Conservation (phyloP, 2,888 invertebrate species). For the Ramazzottius varieornatus region DNA sequence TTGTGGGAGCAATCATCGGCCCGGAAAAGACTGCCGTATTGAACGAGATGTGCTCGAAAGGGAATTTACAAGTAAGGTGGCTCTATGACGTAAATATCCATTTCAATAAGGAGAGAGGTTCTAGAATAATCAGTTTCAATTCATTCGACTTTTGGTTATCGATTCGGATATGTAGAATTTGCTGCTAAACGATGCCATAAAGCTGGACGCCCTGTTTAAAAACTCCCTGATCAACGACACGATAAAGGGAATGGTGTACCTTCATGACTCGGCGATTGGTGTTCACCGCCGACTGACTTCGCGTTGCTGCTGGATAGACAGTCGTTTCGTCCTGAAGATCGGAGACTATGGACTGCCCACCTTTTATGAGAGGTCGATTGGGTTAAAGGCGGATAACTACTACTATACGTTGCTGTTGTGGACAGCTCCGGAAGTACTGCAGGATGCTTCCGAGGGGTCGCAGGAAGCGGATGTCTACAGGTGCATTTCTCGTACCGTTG, state of each 20-base stretch:
- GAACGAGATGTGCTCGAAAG: constrained; percentile 15
- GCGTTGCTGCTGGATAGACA: constrained; percentile 16
- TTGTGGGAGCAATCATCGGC: constrained; percentile 15
- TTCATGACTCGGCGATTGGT: constrained; percentile 13
- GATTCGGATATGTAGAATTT: constrained; percentile 13
- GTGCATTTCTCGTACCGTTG: too few relatives aligned
- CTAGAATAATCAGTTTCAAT: too few relatives aligned
- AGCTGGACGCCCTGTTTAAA: constrained; percentile 14
- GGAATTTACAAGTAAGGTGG: constrained; percentile 14
- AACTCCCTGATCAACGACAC: constrained; percentile 15
- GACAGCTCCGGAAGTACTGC: background rate
- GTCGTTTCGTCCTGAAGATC: constrained; percentile 18
- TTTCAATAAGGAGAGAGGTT: too few relatives aligned
- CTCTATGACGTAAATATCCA: too few relatives aligned
- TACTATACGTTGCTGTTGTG: background rate
- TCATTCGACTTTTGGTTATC: too few relatives aligned
- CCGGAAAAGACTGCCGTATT: constrained; percentile 10
- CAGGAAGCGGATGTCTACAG: constrained; percentile 3
- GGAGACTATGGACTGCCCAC: constrained; percentile 14
- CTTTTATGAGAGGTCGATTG: background rate
- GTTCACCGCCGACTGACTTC: constrained; percentile 16
- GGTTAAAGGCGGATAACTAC: background rate
- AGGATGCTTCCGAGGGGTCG: background rate
- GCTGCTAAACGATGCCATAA: constrained; percentile 13
- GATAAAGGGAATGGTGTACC: constrained; percentile 14